phyloP scores from a whole-genome alignment of 2,888 invertebrate genomes.

The Phragmatobia fuliginosa region DNA sequence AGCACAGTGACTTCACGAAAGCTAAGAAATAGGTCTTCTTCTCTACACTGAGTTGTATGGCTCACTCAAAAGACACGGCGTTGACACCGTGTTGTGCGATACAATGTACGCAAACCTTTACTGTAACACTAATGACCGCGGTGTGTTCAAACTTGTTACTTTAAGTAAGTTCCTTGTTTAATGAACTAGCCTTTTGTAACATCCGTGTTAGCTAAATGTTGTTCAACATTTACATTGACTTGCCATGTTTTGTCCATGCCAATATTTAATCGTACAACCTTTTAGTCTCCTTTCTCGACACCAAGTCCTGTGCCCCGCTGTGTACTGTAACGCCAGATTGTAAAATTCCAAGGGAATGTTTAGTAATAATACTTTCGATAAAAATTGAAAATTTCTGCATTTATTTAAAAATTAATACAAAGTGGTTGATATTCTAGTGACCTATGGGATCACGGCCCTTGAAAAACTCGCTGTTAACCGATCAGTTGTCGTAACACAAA shows the following conservation, averaged over 20 bases:
- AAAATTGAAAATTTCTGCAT: constrained; percentile 2
- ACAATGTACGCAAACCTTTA: background rate
- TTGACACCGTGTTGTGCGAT: background rate
- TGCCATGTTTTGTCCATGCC: background rate
- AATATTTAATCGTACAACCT: background rate
- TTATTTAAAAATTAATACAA: constrained; percentile 11
- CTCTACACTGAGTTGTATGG: background rate
- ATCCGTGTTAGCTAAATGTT: constrained; percentile 19
- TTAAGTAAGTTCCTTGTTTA: constrained; percentile 22
- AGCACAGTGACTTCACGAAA: no score
- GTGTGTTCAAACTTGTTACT: constrained; percentile 33
- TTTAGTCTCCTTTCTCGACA: background rate
- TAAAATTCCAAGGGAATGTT: no score
- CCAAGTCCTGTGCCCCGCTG: background rate
- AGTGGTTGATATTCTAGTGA: constrained; percentile 30
- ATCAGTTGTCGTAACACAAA: background rate
- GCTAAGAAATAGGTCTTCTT: no score
- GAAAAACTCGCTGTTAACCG: constrained; percentile 25
- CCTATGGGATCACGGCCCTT: constrained; percentile 25
- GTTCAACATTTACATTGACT: constrained; percentile 14
- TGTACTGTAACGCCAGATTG: background rate
- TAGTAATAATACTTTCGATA: no score
- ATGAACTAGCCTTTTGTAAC: constrained; percentile 17
- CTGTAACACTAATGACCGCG: constrained; percentile 16
- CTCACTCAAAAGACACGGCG: background rate